A percentile compares a stretch with the other conserved stretches of the same genome.
phyloP scores from a whole-genome alignment of 1,140 invertebrate species.

The Listronotus oregonensis region DNA sequence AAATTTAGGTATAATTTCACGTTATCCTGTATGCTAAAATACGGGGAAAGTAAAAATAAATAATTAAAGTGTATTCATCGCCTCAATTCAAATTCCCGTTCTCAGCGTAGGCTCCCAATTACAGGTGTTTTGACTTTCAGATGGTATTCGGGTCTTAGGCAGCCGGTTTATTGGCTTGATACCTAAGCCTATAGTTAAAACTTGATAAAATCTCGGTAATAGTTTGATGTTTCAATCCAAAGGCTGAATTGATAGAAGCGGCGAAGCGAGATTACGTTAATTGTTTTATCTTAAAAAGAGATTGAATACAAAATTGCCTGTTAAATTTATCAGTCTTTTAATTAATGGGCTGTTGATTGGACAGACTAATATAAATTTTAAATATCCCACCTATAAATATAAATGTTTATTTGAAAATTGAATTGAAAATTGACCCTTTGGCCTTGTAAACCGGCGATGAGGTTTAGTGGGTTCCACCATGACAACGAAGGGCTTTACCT shows the following conservation, averaged over 20 bases:
- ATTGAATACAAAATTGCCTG: conserved; percentile 20
- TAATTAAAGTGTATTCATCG: too few species aligned
- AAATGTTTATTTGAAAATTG: too few species aligned
- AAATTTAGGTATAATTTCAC: too few species aligned
- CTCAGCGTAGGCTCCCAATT: conserved; percentile 3
- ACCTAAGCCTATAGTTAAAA: conserved; percentile 26
- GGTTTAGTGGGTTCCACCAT: too few species aligned
- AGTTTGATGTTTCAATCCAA: conserved; percentile 30
- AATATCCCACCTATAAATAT: too few species aligned
- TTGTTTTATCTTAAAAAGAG: conserved; percentile 23
- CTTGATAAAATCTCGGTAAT: conserved; percentile 26
- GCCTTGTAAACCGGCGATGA: too few species aligned
- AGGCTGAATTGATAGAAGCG: conserved; percentile 13
- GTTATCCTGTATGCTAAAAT: too few species aligned
- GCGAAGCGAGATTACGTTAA: conserved; percentile 19
- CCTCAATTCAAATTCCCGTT: too few species aligned
- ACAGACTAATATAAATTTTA: conserved; percentile 12
- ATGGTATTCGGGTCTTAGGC: conserved; percentile 3
- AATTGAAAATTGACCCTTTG: too few species aligned
- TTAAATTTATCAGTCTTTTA: conserved; percentile 20
- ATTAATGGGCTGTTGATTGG: conserved; percentile 17
- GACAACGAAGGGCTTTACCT: too few species aligned
- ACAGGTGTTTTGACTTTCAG: conserved; percentile 19
- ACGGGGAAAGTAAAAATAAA: too few species aligned
- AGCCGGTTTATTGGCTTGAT: conserved; percentile 18